These are phyloP conservation scores for Tachysurus vachellii DNA, from an alignment of 2,113 vertebrate genomes.

Conservation along the genomic window DNA sequence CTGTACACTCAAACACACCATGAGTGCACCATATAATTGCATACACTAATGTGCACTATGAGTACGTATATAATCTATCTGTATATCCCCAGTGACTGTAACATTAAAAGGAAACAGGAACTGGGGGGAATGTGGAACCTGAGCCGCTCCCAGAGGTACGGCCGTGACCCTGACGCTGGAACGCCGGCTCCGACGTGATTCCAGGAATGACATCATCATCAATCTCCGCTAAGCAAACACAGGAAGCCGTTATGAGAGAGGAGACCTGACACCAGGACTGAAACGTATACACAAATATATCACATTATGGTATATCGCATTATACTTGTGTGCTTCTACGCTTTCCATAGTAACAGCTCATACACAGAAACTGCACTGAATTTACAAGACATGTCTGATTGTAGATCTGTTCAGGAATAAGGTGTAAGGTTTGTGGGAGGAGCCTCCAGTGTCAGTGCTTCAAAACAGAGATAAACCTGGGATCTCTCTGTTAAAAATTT, in stretches of 20 bases:
- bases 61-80: not conserved
- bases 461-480: too few relatives aligned
- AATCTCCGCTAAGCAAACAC: not conserved
- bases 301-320: not conserved
- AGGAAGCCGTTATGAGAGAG: not conserved
- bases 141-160: not conserved
- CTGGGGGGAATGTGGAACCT: conserved; percentile 9
- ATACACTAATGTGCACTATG: not conserved
- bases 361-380: too few relatives aligned
- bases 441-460: not conserved
- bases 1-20: not conserved
- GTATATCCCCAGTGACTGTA: not conserved
- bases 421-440: not conserved
- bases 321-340: too few relatives aligned
- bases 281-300: not conserved
- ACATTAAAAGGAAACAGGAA: conserved; percentile 22
- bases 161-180: conserved; percentile 11
- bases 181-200: not conserved
- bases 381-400: not conserved
- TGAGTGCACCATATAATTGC: not conserved
- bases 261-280: not conserved
- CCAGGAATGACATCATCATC: conserved; percentile 11
- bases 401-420: too few relatives aligned
- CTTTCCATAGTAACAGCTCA: not conserved
- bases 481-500: not conserved